These are phyloP conservation scores for Diaperis boleti DNA, from an alignment of 2,888 invertebrate species.

Conservation along the genomic window DNA sequence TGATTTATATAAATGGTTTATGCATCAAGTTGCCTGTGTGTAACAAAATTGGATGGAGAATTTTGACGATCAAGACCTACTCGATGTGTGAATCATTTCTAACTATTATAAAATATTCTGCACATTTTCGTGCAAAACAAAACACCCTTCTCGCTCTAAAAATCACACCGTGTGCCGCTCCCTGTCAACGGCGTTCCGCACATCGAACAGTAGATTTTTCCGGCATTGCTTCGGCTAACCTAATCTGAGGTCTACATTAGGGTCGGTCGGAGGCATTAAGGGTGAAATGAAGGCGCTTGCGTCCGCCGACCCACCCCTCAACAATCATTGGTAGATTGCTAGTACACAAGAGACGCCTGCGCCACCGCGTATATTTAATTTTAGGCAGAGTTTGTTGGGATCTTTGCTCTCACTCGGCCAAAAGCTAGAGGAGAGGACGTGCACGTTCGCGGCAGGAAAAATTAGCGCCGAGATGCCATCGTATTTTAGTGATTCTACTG, in stretches of 20 bases:
- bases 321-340: conserved; percentile 53
- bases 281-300: conserved; percentile 59
- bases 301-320: conserved; percentile 54
- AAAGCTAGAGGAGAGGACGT: conserved; percentile 8
- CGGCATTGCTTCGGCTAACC: conserved; percentile 60
- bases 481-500: too few species aligned
- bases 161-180: conserved; percentile 18
- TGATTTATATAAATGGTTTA: too few species aligned
- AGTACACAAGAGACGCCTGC: conserved; percentile 53
- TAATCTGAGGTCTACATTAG: conserved; percentile 63
- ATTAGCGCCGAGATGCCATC: too few species aligned
- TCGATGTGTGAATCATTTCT: too few species aligned
- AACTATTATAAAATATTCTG: too few species aligned
- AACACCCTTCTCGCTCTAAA: not conserved
- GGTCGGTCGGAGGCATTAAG: conserved; percentile 64
- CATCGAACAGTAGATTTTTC: conserved; percentile 57
- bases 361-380: conserved; percentile 50
- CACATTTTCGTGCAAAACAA: not conserved
- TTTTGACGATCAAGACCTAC: too few species aligned
- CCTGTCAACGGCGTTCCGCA: conserved; percentile 1
- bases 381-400: conserved; percentile 49
- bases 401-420: conserved; percentile 44
- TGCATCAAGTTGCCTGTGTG: too few species aligned
- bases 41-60: too few species aligned
- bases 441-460: conserved; percentile 2